Evolutionary conservation across 2,113 vertebrate species (phyloP), one percentile per base, ranked within the genome.

Genomic region (Sinocyclocheilus rhinocerous): DNA sequence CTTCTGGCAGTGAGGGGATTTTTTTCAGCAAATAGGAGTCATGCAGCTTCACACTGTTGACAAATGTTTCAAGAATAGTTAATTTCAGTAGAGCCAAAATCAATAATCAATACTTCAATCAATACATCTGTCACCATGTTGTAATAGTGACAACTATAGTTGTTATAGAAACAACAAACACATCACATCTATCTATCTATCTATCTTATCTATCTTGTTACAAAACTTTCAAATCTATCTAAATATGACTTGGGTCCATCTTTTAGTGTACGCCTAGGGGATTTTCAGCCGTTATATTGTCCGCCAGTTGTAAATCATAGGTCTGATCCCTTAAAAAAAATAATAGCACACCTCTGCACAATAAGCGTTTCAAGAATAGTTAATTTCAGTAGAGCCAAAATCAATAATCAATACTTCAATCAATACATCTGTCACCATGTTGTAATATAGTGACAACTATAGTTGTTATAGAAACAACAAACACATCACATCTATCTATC

Each of bases 401-500:
- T 61, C 20, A 63, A 72, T 72, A 67, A 67, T 81, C 42, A 81
- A 81, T 81, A 81, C 79, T 20, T 9, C 24, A n/a, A n/a, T n/a
- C n/a, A n/a, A n/a, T n/a, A n/a, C n/a, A 81, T 81, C 61, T 48
- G n/a, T 9, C 39, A 81, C 59, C 16, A 45, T 48, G 22, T 24
- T 42, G 55, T 18, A 48, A 81, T 26, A 13, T 7, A 61, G 11
- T 80, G 77, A 80, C 33, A 42, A 29, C 29, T 42, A 61, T 33
- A 80, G 42, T 29, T 29, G 29, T 29, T 29, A 29, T 29, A 80
- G 6, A 8, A 77, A 20, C 33, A 22, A 7, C 1, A 79, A 22
- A 59, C 33, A 72, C 18, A 16, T 52, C 50, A 22, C 29, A n/a
- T 59, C 57, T 59, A 59, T 59, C 55, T 59, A 9, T 50, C 12